These are phyloP conservation scores for Aleiodes alternator DNA, from an alignment of 2,888 invertebrate genomes.

Conservation along the genomic window DNA sequence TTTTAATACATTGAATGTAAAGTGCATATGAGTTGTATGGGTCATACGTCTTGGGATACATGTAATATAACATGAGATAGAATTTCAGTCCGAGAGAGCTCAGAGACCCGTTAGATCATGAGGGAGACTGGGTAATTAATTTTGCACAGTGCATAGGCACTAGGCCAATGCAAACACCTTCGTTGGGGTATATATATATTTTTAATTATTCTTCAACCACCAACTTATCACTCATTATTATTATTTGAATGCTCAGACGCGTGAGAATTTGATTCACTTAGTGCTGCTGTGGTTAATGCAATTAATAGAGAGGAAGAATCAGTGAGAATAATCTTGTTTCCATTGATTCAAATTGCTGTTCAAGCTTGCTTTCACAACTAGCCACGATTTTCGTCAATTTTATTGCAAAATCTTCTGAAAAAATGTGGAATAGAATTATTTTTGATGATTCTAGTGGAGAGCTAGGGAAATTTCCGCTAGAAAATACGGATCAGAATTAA, in stretches of 20 bases:
- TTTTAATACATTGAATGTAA: slow-evolving; percentile 34
- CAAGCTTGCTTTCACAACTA: too few relatives aligned
- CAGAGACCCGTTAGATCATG: slow-evolving; percentile 71
- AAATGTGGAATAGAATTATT: too few relatives aligned
- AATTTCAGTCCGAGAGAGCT: slow-evolving; percentile 51
- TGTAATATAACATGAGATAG: slow-evolving; percentile 26
- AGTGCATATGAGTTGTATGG: slow-evolving; percentile 39
- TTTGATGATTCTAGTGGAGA: too few relatives aligned
- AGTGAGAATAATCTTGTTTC: background rate
- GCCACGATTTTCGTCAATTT: background rate
- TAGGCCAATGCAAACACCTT: slow-evolving; percentile 73
- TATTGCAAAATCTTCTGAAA: background rate
- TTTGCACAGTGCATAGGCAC: slow-evolving; percentile 68
- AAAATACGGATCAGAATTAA: too few relatives aligned
- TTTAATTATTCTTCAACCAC: slow-evolving; percentile 46
- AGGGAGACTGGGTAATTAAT: slow-evolving; percentile 73
- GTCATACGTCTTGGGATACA: slow-evolving; percentile 35
- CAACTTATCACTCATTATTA: slow-evolving; percentile 17
- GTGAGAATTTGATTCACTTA: background rate
- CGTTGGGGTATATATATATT: slow-evolving; percentile 47
- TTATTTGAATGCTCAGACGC: background rate
- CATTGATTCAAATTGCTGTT: background rate
- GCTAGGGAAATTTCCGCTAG: too few relatives aligned
- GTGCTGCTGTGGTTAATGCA: background rate
- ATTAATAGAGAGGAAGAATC: background rate